These are phyloP conservation scores for Manduca sexta DNA, from an alignment of 1,140 invertebrate species.

Conservation along the genomic window DNA sequence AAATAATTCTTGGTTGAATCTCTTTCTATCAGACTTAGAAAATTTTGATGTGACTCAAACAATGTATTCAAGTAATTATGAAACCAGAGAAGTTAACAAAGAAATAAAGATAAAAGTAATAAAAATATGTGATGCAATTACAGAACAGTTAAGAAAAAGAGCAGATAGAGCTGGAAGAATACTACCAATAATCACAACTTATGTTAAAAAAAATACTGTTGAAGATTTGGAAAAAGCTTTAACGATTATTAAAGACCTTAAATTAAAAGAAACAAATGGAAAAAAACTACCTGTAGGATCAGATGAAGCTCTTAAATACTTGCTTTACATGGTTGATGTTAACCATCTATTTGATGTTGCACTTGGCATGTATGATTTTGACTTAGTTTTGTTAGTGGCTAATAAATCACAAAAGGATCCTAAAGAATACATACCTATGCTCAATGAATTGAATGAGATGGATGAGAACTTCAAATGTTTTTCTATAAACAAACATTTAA, in stretches of 20 bases:
- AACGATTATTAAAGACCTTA: constrained; percentile 76
- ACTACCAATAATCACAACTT: constrained; percentile 82
- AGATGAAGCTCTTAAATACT: constrained; percentile 84
- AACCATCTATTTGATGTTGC: constrained; percentile 89
- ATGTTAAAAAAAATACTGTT: constrained; percentile 79
- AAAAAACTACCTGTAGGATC: constrained; percentile 56
- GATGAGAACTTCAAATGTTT: constrained; percentile 82
- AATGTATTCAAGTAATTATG: constrained; percentile 78
- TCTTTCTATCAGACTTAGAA: constrained; percentile 82
- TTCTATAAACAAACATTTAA: constrained; percentile 88
- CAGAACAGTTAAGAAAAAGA: constrained; percentile 69
- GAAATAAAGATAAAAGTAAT: constrained; percentile 55
- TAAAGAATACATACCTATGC: constrained; percentile 93
- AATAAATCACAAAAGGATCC: constrained; percentile 92
- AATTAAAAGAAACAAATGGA: constrained; percentile 51
- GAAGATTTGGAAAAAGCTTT: constrained; percentile 80
- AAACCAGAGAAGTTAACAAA: constrained; percentile 21
- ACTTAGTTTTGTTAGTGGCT: constrained; percentile 86
- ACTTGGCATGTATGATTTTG: constrained; percentile 92
- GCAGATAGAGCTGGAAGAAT: constrained; percentile 68
- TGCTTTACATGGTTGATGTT: constrained; percentile 89
- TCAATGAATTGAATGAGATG: constrained; percentile 84
- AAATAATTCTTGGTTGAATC: constrained; percentile 78
- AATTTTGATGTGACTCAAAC: constrained; percentile 77
- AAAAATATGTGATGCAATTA: constrained; percentile 73